Base-by-base conservation (phyloP, 2,888 invertebrate genomes). In the Papilio demoleus region DNA sequence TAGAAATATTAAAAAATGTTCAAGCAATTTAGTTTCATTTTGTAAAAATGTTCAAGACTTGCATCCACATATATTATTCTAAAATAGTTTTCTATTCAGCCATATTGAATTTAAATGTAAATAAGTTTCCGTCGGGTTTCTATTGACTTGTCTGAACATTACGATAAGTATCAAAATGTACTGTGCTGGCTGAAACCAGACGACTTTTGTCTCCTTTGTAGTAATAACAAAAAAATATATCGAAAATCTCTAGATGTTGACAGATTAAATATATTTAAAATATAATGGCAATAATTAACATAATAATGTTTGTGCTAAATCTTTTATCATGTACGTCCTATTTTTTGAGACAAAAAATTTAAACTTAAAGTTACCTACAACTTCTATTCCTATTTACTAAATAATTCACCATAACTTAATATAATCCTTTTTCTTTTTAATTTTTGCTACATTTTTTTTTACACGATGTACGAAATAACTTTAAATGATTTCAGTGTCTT, bases 61-160 rank as follows among this genome's bases (percentile, higher is more conserved):
- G 19, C 36, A 19, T 59, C 14, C 6, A 34, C 12, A 58, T 64
- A 64, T 50, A 61, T 61, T 36, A 69, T 22, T 19, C 34, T 50
- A 42, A 69, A 69, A 65, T 40, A 65, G 60, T 69, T 69, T 65
- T 69, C 64, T 31, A 60, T 61, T 42, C 47, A 68, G 31, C 27
- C 4, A 31, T 36, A 50, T 34, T 38, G 47, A 50, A 68, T 68
- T 65, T 68, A 17, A 68, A 68, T 68, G 45, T 60, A 68, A 65
- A 68, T 68, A 64, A 60, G 60, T 65, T 67, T 60, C 60, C 45
- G 14, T 60, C 65, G 60, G 53, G 50, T 65, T 53, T 36, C 36
- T 68, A 65, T 65, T 47, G 31, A 42, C n/a, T n/a, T n/a, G 27
- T 60, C 31, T 50, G 24, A 36, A 62, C 1, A 19, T 59, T 59